phyloP scores from a whole-genome alignment of 2,888 invertebrate species.

The Lacanobia wlatinum region DNA sequence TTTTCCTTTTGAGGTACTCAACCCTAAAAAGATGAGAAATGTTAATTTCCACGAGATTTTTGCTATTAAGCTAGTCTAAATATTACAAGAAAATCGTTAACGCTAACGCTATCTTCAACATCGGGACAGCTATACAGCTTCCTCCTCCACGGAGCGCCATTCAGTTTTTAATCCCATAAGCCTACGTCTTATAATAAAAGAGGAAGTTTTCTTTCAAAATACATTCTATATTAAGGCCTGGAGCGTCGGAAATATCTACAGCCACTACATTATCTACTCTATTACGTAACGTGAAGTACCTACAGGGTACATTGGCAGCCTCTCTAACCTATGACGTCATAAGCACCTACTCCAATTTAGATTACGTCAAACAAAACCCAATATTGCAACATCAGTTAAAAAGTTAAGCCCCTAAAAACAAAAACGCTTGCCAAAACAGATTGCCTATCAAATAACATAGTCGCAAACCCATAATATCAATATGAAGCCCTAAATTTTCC shows the following conservation, averaged over 20 bases:
- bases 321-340: constrained; percentile 27
- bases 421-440: constrained; percentile 42
- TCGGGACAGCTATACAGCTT: constrained; percentile 14
- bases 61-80: neutral
- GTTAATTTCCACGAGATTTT: neutral
- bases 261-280: constrained; percentile 26
- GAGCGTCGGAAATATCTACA: constrained; percentile 27
- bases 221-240: constrained; percentile 26
- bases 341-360: constrained; percentile 40
- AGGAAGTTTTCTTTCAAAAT: constrained; percentile 42
- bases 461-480: constrained; percentile 53
- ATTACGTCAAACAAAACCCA: constrained; percentile 21
- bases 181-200: constrained; percentile 40
- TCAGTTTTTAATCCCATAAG: constrained; percentile 48
- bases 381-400: constrained; percentile 24
- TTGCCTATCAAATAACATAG: constrained; percentile 60
- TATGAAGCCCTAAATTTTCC: constrained; percentile 62
- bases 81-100: constrained; percentile 14
- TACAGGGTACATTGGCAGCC: constrained; percentile 16
- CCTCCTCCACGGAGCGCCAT: constrained; percentile 19
- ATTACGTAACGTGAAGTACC: constrained; percentile 43
- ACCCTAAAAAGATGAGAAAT: too few relatives aligned
- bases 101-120: constrained; percentile 2
- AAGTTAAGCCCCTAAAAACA: constrained; percentile 43
- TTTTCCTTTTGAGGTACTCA: too few relatives aligned